phyloP scores from a whole-genome alignment of 30 jellyfish, hydroid and myxozoan species.

The Chrysaora quinquecirrha region DNA sequence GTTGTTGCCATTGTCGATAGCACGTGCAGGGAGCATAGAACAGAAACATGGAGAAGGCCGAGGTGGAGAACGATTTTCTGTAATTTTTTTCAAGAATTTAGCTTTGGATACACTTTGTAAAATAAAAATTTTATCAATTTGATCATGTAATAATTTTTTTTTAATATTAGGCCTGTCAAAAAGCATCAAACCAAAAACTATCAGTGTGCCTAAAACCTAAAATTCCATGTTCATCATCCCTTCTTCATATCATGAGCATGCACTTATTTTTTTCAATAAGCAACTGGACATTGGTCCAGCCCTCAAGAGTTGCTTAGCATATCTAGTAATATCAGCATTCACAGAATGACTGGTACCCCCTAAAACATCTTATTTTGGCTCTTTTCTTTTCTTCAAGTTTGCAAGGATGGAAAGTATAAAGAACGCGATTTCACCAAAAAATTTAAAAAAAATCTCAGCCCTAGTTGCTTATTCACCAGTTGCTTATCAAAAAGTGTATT shows the following conservation, averaged over 20 bases:
- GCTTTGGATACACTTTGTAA: neutral
- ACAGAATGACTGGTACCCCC: no score
- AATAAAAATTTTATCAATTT: neutral
- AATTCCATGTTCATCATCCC: neutral
- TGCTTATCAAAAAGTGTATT: neutral
- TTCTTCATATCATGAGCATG: no score
- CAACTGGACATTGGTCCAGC: no score
- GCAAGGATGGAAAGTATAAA: neutral
- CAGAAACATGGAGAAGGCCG: no score
- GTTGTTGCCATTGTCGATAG: neutral
- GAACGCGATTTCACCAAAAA: no score
- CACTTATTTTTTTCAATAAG: no score
- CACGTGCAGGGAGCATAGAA: neutral
- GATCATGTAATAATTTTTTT: neutral
- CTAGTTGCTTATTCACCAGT: no score
- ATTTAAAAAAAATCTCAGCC: no score
- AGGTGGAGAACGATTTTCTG: neutral
- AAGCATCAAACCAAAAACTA: neutral
- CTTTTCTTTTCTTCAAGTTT: no score
- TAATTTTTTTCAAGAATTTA: neutral
- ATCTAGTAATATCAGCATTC: no score
- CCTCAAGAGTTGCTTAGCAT: neutral
- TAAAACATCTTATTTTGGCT: no score
- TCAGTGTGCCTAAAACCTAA: neutral
- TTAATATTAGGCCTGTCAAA: neutral